These are phyloP conservation scores for Frankliniella fusca DNA, from an alignment of 2,888 invertebrate species.

Conservation along the genomic window DNA sequence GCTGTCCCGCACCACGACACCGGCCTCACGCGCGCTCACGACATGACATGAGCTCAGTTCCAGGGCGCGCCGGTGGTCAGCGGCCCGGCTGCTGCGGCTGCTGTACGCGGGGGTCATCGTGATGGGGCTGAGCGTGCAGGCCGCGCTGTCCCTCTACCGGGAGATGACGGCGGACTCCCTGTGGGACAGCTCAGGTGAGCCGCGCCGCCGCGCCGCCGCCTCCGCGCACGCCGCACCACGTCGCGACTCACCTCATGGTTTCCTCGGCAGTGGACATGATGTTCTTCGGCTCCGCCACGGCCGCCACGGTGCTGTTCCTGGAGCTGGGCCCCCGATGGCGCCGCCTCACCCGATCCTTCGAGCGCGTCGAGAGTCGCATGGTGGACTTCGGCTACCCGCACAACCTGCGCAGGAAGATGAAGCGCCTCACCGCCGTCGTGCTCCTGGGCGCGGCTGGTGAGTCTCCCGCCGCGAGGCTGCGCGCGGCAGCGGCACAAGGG, in stretches of 20 bases:
- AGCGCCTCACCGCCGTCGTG: slow-evolving; percentile 4
- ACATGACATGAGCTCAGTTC: neutral
- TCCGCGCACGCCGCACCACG: neutral
- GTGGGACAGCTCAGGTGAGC: slow-evolving; percentile 8
- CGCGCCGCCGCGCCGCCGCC: too few species aligned
- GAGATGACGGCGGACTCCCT: slow-evolving; percentile 6
- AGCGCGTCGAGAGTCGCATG: neutral
- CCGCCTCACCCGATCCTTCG: neutral
- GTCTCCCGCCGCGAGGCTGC: neutral
- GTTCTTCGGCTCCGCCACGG: slow-evolving; percentile 5
- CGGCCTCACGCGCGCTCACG: neutral
- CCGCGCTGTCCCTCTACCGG: neutral
- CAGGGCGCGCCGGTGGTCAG: neutral
- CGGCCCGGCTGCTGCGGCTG: neutral
- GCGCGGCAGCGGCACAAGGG: neutral
- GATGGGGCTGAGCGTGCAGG: neutral
- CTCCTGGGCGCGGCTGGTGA: neutral
- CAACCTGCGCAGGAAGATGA: neutral
- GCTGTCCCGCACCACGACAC: neutral
- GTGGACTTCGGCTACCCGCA: slow-evolving; percentile 7
- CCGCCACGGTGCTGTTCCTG: neutral
- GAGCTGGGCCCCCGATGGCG: neutral
- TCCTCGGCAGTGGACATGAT: slow-evolving; percentile 9
- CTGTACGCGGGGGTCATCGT: neutral
- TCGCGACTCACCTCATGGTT: neutral